phyloP scores from a whole-genome alignment of 2,888 invertebrate genomes.

The Meghimatium bilineatum region DNA sequence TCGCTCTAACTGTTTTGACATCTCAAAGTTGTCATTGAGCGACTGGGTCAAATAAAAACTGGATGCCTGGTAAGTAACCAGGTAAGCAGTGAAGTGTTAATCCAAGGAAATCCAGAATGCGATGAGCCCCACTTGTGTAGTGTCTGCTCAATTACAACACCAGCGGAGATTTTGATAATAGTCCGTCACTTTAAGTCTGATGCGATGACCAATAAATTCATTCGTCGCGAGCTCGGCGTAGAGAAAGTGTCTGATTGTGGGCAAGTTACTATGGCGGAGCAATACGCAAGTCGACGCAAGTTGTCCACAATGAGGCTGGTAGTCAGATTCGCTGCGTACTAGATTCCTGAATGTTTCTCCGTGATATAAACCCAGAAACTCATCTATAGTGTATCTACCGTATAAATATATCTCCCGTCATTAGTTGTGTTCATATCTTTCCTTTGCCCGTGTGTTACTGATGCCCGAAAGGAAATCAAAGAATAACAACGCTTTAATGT shows the following conservation, averaged over 20 bases:
- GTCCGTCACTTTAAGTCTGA: background rate
- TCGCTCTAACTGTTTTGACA: background rate
- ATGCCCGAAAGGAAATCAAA: too few relatives aligned
- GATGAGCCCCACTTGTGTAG: background rate
- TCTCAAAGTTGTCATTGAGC: background rate
- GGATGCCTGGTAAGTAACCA: background rate
- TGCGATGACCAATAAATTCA: slow-evolving; percentile 28
- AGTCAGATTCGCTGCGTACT: background rate
- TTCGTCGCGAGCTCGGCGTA: slow-evolving; percentile 10
- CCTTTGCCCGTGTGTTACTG: too few relatives aligned
- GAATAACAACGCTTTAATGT: too few relatives aligned
- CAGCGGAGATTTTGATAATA: slow-evolving; percentile 13
- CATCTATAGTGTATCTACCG: background rate
- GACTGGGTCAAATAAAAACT: background rate
- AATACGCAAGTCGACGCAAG: slow-evolving; percentile 21
- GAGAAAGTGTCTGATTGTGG: background rate
- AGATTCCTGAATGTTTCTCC: background rate
- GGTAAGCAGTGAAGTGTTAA: background rate
- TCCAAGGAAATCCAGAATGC: slow-evolving; percentile 16
- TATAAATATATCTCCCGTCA: background rate
- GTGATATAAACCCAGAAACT: background rate
- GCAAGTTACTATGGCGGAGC: slow-evolving; percentile 6
- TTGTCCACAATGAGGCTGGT: background rate
- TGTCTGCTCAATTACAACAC: background rate
- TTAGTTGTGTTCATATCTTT: too few relatives aligned